Evolutionary conservation across 2,797 vertebrate genomes (phyloP).

Genomic region (Propithecus deckenii): DNA sequence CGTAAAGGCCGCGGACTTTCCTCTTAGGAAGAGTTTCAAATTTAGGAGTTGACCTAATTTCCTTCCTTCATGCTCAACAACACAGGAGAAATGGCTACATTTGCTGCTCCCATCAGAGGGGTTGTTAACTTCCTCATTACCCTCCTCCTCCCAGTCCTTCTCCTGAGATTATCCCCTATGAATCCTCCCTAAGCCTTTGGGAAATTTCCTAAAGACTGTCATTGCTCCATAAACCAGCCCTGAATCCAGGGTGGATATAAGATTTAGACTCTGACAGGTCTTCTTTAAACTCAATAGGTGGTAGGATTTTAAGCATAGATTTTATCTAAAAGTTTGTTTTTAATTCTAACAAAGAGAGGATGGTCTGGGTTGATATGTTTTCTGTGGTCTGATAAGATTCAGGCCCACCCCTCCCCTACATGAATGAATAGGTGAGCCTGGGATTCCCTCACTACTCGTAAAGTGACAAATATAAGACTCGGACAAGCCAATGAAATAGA

Average conservation of each 20-base stretch:
- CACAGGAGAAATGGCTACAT: not conserved
- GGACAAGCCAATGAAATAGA: not conserved
- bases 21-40: not conserved
- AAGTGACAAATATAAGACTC: not conserved
- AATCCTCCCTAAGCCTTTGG: not conserved
- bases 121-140: not conserved
- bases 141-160: not conserved
- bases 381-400: not conserved
- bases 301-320: not conserved
- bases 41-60: not conserved
- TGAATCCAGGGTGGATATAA: not conserved
- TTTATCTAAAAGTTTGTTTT: slow-evolving; percentile 17
- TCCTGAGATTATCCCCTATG: not conserved
- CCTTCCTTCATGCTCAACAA: not conserved
- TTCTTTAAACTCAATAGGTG: not conserved
- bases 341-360: not conserved
- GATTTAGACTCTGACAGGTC: not conserved
- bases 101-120: not conserved
- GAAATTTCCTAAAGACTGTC: not conserved
- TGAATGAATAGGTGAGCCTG: not conserved
- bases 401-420: not conserved
- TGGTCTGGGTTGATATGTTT: not conserved
- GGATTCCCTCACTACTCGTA: not conserved
- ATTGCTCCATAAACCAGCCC: not conserved
- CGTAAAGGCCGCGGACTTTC: not conserved